Evolutionary conservation across 2,797 vertebrate species (phyloP).

Genomic region (Cyprinodon diabolis): DNA sequence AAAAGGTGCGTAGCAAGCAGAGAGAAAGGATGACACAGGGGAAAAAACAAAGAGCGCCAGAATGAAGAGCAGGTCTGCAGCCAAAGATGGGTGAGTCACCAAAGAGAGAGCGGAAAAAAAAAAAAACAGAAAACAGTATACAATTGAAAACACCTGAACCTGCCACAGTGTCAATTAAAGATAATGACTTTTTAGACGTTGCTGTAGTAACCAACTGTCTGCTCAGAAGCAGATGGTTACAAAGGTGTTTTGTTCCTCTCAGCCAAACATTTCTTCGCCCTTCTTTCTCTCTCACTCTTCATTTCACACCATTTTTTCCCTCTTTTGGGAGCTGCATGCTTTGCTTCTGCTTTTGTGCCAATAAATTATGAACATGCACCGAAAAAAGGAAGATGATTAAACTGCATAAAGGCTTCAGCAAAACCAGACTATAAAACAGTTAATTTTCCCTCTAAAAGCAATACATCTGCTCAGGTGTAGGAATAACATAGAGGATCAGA

Average conservation of each 20-base stretch:
- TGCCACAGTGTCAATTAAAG: slow-evolving; percentile 80
- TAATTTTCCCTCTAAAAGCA: slow-evolving; percentile 18
- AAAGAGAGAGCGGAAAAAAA: slow-evolving; percentile 23
- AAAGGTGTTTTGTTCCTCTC: slow-evolving; percentile 22
- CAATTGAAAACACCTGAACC: slow-evolving; percentile 82
- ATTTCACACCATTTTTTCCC: slow-evolving; percentile 36
- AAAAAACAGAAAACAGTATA: slow-evolving; percentile 55
- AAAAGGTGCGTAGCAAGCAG: slow-evolving; percentile 18
- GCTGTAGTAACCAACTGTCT: slow-evolving; percentile 78
- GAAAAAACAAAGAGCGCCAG: slow-evolving; percentile 25
- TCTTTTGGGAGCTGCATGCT: slow-evolving; percentile 34
- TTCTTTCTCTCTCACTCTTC: slow-evolving; percentile 12
- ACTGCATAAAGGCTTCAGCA: slow-evolving; percentile 36
- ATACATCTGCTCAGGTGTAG: not conserved
- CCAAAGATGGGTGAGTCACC: slow-evolving; percentile 69
- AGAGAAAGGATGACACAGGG: slow-evolving; percentile 44
- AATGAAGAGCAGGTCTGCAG: slow-evolving; percentile 50
- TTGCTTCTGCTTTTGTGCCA: slow-evolving; percentile 21
- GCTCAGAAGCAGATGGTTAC: slow-evolving; percentile 69
- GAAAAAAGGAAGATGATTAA: slow-evolving; percentile 37
- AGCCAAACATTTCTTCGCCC: not conserved
- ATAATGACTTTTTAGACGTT: slow-evolving; percentile 81
- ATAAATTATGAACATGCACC: slow-evolving; percentile 36
- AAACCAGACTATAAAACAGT: slow-evolving; percentile 24
- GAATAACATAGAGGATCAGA: not conserved